phyloP scores from a whole-genome alignment of 2,888 invertebrate species.

The Parnassius apollo region DNA sequence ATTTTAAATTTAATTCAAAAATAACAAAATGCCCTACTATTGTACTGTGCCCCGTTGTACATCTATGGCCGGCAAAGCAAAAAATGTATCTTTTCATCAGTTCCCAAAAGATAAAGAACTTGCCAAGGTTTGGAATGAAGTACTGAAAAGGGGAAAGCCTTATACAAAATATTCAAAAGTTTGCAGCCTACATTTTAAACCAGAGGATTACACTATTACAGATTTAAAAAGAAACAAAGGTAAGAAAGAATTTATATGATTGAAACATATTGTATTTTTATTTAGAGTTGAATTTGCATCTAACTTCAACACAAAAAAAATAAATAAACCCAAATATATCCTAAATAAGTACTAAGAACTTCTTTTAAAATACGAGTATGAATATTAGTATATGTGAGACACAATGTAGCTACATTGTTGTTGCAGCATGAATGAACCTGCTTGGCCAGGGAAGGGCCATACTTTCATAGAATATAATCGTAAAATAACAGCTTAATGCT shows the following conservation, averaged over 20 bases:
- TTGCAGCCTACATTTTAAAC: conserved; percentile 70
- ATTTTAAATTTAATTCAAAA: neutral
- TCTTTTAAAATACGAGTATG: too few species aligned
- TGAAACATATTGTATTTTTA: too few species aligned
- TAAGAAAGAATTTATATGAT: conserved; percentile 33
- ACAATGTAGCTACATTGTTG: too few species aligned
- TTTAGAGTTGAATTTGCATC: too few species aligned
- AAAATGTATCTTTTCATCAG: conserved; percentile 75
- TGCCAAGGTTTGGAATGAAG: conserved; percentile 70
- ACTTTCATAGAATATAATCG: too few species aligned
- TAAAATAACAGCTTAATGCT: too few species aligned
- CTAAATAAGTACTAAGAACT: too few species aligned
- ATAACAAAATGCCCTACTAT: conserved; percentile 68
- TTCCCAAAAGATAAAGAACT: conserved; percentile 71
- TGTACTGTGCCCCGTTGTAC: conserved; percentile 77
- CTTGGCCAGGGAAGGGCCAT: too few species aligned
- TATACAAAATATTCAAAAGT: conserved; percentile 78
- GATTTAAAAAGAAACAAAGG: conserved; percentile 74
- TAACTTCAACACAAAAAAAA: too few species aligned
- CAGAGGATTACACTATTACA: conserved; percentile 70
- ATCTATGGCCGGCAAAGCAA: conserved; percentile 75
- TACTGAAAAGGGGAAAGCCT: conserved; percentile 72
- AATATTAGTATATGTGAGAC: too few species aligned
- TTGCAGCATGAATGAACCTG: too few species aligned
- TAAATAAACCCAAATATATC: too few species aligned